Conservation (phyloP, 2,113 vertebrate species). For the Progne subis region DNA sequence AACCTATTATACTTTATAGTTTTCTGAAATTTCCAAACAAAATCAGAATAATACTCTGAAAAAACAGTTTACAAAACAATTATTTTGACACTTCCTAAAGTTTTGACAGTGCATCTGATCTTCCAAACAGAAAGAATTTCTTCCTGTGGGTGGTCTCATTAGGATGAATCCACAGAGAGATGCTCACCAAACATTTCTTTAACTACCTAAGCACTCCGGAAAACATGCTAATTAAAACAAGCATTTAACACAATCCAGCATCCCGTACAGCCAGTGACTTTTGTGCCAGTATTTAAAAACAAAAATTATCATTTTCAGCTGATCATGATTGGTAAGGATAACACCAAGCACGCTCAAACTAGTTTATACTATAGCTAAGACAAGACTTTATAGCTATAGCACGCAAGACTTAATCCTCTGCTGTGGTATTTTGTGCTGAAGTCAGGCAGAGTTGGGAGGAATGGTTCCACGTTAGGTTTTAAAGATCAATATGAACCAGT, state of each 20-base stretch:
- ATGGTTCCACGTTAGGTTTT: background rate
- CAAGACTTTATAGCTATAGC: background rate
- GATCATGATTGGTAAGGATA: fast-evolving
- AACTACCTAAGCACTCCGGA: background rate
- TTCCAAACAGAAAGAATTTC: background rate
- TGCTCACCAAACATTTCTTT: background rate
- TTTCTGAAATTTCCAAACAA: background rate
- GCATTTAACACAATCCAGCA: background rate
- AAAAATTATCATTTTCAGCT: background rate
- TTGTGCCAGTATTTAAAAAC: background rate
- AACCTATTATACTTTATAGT: background rate
- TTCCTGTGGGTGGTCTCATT: background rate
- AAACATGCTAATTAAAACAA: background rate
- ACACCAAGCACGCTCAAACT: background rate
- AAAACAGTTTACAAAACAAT: background rate
- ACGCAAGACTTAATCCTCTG: background rate
- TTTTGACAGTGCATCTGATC: background rate
- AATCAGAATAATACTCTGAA: background rate
- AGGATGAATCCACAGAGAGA: background rate
- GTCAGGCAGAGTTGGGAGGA: background rate
- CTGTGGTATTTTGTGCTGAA: background rate
- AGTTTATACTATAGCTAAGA: background rate
- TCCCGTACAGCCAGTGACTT: background rate
- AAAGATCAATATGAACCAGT: background rate
- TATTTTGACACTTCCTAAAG: background rate